Conservation (phyloP, 2,113 vertebrate genomes). For the Choloepus hoffmanni region DNA sequence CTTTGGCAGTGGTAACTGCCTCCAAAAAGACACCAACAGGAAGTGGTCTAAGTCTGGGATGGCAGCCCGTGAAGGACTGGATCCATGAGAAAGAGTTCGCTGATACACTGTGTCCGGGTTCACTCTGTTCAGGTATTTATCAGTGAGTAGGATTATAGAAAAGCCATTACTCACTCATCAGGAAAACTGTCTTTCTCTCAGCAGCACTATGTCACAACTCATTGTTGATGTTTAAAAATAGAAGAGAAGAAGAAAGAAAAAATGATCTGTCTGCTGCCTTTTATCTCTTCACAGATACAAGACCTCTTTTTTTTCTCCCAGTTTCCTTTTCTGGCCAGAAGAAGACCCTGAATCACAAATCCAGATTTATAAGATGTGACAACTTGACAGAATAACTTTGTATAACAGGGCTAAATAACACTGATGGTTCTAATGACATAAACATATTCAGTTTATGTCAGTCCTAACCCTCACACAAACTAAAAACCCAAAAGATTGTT, state of each 20-base stretch:
- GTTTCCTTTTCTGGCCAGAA: neutral
- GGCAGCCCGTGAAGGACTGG: neutral
- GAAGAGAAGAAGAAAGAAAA: neutral
- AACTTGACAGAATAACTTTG: neutral
- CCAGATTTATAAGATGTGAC: neutral
- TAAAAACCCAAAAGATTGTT: neutral
- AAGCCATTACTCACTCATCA: neutral
- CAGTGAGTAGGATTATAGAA: conserved; percentile 9
- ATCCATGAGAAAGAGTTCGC: neutral
- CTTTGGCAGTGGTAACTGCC: neutral
- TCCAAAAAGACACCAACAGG: neutral
- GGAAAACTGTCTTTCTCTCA: conserved; percentile 6
- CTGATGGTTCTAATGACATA: neutral
- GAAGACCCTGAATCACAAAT: neutral
- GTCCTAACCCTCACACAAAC: neutral
- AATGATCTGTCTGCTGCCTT: neutral
- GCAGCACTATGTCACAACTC: neutral
- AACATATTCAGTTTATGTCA: neutral
- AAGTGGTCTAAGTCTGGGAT: neutral
- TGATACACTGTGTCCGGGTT: neutral
- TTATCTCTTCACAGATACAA: neutral
- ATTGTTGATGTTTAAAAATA: conserved; percentile 3
- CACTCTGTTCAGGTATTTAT: conserved; percentile 2
- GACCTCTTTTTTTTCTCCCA: neutral
- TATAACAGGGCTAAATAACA: neutral